phyloP scores from a whole-genome alignment of 2,888 invertebrate genomes.

The Scotopteryx bipunctaria region DNA sequence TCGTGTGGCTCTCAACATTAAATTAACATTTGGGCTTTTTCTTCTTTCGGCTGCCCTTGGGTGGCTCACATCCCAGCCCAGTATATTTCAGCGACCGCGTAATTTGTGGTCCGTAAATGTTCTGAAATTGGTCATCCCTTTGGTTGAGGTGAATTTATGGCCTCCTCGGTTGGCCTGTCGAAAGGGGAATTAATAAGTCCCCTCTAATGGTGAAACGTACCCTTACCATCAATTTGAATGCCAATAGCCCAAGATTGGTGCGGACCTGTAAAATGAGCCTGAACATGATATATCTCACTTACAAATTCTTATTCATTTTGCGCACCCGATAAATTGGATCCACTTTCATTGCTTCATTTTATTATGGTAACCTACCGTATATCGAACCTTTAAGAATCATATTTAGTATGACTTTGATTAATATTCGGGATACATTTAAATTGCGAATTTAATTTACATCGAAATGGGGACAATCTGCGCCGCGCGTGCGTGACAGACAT shows the following conservation, averaged over 20 bases:
- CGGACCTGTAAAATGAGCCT: constrained; percentile 69
- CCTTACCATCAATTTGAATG: constrained; percentile 83
- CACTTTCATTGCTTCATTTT: constrained; percentile 58
- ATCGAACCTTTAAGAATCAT: constrained; percentile 34
- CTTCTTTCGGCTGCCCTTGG: constrained; percentile 63
- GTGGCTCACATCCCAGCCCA: constrained; percentile 67
- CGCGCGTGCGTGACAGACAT: constrained; percentile 19
- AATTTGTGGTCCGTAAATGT: constrained; percentile 84
- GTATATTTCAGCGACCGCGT: constrained; percentile 82
- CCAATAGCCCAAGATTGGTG: constrained; percentile 79
- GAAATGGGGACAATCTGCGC: constrained; percentile 22
- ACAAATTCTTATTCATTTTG: constrained; percentile 70
- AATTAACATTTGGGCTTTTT: constrained; percentile 82
- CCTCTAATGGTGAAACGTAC: constrained; percentile 82
- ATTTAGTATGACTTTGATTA: constrained; percentile 40
- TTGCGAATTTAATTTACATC: constrained; percentile 32
- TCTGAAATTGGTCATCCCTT: constrained; percentile 84
- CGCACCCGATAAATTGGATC: constrained; percentile 66
- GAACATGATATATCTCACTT: constrained; percentile 74
- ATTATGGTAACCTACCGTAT: constrained; percentile 49
- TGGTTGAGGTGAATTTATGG: constrained; percentile 83
- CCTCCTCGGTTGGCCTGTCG: constrained; percentile 81
- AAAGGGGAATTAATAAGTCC: constrained; percentile 84
- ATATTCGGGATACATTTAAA: constrained; percentile 31
- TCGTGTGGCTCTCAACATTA: constrained; percentile 78